These are phyloP conservation scores for Brachyhypopomus gauderio DNA, from an alignment of 2,113 vertebrate genomes.

Conservation along the genomic window DNA sequence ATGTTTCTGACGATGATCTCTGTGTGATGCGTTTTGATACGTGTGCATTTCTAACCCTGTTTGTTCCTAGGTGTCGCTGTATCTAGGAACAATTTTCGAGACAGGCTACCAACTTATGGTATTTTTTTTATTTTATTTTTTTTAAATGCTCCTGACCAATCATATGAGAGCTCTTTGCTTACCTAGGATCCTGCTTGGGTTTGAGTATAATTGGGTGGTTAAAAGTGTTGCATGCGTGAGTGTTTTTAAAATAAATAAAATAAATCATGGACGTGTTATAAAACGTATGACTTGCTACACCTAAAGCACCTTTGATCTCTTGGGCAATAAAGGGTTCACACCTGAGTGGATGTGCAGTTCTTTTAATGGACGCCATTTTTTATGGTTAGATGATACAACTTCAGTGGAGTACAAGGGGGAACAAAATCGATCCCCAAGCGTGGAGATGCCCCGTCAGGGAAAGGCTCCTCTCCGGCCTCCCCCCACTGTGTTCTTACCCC, in stretches of 20 bases:
- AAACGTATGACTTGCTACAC: not conserved
- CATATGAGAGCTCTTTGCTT: conserved; percentile 32
- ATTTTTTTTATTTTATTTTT: conserved; percentile 48
- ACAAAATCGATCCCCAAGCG: not conserved
- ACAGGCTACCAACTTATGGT: conserved; percentile 65
- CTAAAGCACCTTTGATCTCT: not conserved
- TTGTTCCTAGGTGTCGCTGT: conserved; percentile 62
- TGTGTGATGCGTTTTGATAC: not conserved
- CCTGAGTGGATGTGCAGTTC: not conserved
- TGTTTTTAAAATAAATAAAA: not conserved
- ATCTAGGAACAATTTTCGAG: conserved; percentile 61
- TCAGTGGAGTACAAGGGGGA: not conserved
- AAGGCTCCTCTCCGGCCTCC: not conserved
- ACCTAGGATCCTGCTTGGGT: conserved; percentile 37
- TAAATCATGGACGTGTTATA: not conserved
- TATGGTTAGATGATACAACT: not conserved
- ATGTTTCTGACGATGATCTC: not conserved
- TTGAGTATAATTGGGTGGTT: conserved; percentile 48
- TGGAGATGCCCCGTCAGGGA: not conserved
- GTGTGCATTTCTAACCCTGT: conserved; percentile 30
- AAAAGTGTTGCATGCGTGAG: conserved; percentile 36
- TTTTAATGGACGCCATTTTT: not conserved
- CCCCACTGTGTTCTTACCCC: not conserved
- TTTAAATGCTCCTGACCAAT: conserved; percentile 41
- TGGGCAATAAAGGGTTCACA: conserved; percentile 1